phyloP scores from a whole-genome alignment of 2,888 invertebrate species.

The Agriotes lineatus region DNA sequence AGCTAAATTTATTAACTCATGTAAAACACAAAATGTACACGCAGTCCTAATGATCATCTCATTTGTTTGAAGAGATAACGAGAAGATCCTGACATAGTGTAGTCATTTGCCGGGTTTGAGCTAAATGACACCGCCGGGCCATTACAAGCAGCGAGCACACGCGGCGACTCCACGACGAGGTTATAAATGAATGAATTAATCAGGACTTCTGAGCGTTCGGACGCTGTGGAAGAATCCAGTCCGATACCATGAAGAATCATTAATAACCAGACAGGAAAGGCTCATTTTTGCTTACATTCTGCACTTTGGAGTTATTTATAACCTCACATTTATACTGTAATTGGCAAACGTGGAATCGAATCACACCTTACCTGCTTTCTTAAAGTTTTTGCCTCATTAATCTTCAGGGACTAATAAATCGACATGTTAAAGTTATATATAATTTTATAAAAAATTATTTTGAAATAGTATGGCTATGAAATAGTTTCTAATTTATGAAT shows the following conservation, averaged over 20 bases:
- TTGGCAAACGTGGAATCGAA: no score
- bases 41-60: neutral
- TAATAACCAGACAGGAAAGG: neutral
- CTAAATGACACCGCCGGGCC: constrained; percentile 30
- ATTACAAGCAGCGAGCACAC: constrained; percentile 39
- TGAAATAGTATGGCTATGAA: no score
- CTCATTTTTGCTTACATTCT: neutral
- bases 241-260: neutral
- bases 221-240: neutral
- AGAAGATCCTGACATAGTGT: constrained; percentile 10
- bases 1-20: constrained; percentile 8
- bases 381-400: no score
- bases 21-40: neutral
- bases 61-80: constrained; percentile 9
- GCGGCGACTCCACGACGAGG: constrained; percentile 31
- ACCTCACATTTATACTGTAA: neutral
- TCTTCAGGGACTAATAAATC: no score
- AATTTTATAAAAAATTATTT: no score
- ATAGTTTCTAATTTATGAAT: no score
- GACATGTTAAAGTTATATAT: no score
- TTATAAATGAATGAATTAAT: constrained; percentile 46
- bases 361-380: no score
- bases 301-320: neutral
- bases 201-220: constrained; percentile 3
- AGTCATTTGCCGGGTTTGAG: constrained; percentile 23